Percentiles rank a stretch among this genome's conserved stretches.
Evolutionary conservation across 2,113 vertebrate genomes (phyloP).

Genomic region (Thoracochromis brauschi): DNA sequence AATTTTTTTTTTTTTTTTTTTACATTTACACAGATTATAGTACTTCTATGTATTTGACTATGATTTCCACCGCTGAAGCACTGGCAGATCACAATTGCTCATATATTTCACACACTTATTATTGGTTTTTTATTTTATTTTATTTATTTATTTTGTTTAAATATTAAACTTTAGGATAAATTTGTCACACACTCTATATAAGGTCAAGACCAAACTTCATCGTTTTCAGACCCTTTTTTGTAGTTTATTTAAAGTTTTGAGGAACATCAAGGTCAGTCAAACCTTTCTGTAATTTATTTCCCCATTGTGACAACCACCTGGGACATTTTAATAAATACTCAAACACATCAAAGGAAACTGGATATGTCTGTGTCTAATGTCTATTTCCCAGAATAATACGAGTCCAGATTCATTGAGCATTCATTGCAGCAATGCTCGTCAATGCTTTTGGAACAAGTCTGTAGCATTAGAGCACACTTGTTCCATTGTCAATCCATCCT

Average conservation of each 20-base stretch:
- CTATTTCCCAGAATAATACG: neutral
- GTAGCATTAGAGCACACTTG: neutral
- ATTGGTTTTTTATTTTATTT: neutral
- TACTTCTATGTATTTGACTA: neutral
- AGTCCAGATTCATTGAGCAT: neutral
- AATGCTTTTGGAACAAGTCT: neutral
- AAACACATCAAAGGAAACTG: neutral
- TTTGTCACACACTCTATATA: neutral
- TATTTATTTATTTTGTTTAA: neutral
- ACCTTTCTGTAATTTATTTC: neutral
- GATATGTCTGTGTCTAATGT: neutral
- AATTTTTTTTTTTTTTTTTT: neutral
- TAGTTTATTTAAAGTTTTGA: neutral
- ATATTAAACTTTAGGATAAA: neutral
- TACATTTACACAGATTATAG: neutral
- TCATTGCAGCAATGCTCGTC: neutral
- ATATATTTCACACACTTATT: neutral
- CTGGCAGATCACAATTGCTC: neutral
- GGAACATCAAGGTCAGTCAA: neutral
- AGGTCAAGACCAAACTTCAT: neutral
- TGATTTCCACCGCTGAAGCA: neutral
- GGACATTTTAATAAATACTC: neutral
- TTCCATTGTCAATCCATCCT: neutral
- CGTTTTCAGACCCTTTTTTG: neutral
- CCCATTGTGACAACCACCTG: neutral